Base-by-base conservation (phyloP, 2,888 invertebrate genomes). In the Pristionchus japonicus region DNA sequence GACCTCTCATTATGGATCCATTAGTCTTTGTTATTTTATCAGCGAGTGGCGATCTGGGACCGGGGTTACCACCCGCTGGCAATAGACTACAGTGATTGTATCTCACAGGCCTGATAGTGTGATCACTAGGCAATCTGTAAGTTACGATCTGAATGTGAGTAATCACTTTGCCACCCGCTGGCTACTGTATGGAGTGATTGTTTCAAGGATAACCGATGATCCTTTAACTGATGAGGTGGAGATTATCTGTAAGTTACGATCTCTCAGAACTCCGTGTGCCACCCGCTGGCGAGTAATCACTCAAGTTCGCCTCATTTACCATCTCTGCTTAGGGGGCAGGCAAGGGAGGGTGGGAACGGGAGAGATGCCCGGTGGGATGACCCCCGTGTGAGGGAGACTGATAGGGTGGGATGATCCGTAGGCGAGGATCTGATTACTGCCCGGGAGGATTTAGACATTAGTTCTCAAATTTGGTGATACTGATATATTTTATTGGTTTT, bases 11-110 rank as follows among this genome's bases (percentile, higher is more conserved):
- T 13, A n/a, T n/a, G 43, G 23, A 43, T n/a, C 43, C 77, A 77
- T 77, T 77, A 43, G 40, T 77, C 77, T 34, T 77, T 77, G 77
- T 77, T 77, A 77, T 77, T 43, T 77, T 43, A 77, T 77, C 77
- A 20, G 34, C 67, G 34, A 67, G 64, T 7, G 2, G 11, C 64
- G 9, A 64, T 64, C 64, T 15, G 27, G 9, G 27, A 6, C 6
- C 27, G 52, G 23, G 20, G 17, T 52, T 52, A 23, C 52, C 52
- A 52, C 52, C 52, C 52, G 52, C 52, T 52, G 52, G 52, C 52
- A 2, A 52, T 20, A 20, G 17, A 52, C 20, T 20, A 23, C 23
- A 52, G 52, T 52, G 52, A 52, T 52, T 52, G 52, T 52, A 52
- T 27, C 67, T n/a, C n/a, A n/a, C n/a, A n/a, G n/a, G n/a, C n/a